A percentile compares a stretch with the other conserved stretches of the same genome.
These are phyloP conservation scores for Camponotus vicinus DNA, from an alignment of 1,140 invertebrate genomes.

Conservation along the genomic window DNA sequence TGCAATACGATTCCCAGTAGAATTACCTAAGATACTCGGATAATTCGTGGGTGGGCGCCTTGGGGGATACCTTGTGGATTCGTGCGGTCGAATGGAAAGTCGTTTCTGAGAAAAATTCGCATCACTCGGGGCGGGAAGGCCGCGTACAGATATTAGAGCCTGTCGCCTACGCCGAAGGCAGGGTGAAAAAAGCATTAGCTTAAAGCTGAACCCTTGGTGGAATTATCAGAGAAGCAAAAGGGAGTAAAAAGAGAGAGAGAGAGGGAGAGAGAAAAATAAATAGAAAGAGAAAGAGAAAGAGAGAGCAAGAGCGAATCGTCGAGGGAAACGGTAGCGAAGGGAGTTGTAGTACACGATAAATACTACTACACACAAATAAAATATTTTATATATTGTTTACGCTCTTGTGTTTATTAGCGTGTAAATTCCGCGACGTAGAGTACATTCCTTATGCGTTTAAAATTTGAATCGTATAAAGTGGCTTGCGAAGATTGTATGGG, in stretches of 20 bases:
- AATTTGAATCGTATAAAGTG: constrained; percentile 39
- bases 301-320: not conserved
- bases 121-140: constrained; percentile 64
- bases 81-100: constrained; percentile 71
- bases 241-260: not conserved
- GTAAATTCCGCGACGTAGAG: constrained; percentile 38
- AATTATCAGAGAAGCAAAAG: constrained; percentile 63
- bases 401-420: constrained; percentile 31
- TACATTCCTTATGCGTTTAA: constrained; percentile 35
- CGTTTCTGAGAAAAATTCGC: constrained; percentile 75
- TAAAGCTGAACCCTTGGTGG: constrained; percentile 59
- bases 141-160: constrained; percentile 53
- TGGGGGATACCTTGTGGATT: constrained; percentile 63
- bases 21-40: constrained; percentile 70
- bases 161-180: constrained; percentile 34
- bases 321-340: constrained; percentile 4
- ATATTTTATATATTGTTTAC: constrained; percentile 53
- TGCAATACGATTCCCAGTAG: constrained; percentile 75
- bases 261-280: no score
- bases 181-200: constrained; percentile 71
- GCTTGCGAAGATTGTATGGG: constrained; percentile 37
- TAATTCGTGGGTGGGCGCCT: constrained; percentile 71
- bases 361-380: constrained; percentile 39
- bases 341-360: constrained; percentile 26
- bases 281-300: not conserved